Conservation (phyloP, 1,140 invertebrate species). For the Leptopilina clavipes region DNA sequence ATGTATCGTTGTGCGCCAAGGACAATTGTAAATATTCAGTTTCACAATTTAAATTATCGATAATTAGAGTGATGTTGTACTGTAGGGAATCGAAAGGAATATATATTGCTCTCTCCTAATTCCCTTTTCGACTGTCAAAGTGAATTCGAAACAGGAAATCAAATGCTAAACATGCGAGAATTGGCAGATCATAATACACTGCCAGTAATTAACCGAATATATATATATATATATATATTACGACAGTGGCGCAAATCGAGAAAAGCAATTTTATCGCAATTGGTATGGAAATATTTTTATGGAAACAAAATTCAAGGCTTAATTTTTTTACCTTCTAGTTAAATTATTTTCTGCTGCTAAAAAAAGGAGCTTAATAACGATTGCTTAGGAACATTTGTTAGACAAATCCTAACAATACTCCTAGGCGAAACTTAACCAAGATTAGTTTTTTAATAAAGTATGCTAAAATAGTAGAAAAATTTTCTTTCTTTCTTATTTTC, state of each 20-base stretch:
- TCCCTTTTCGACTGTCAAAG: conserved; percentile 51
- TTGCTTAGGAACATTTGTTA: no score
- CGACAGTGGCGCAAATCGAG: no score
- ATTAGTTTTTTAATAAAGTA: no score
- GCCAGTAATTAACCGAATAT: conserved; percentile 25
- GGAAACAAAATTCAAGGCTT: no score
- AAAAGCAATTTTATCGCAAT: neutral
- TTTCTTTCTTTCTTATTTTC: no score
- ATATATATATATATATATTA: neutral
- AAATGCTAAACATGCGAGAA: conserved; percentile 9
- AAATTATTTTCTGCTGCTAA: no score
- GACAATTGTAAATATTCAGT: conserved; percentile 51
- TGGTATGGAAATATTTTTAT: no score
- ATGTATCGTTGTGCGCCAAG: conserved; percentile 10
- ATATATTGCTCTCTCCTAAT: conserved; percentile 45
- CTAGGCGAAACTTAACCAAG: no score
- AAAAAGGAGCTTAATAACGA: no score
- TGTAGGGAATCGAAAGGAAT: conserved; percentile 48
- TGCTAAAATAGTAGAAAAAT: no score
- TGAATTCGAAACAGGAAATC: conserved; percentile 50
- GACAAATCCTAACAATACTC: no score
- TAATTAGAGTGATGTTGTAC: conserved; percentile 45
- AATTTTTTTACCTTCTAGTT: no score
- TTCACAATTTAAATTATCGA: conserved; percentile 52
- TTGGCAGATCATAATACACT: conserved; percentile 6